A percentile compares a stretch with the other conserved stretches of the same genome.
These are phyloP conservation scores for Onychomys torridus DNA, from an alignment of 2,797 vertebrate genomes.

Conservation along the genomic window DNA sequence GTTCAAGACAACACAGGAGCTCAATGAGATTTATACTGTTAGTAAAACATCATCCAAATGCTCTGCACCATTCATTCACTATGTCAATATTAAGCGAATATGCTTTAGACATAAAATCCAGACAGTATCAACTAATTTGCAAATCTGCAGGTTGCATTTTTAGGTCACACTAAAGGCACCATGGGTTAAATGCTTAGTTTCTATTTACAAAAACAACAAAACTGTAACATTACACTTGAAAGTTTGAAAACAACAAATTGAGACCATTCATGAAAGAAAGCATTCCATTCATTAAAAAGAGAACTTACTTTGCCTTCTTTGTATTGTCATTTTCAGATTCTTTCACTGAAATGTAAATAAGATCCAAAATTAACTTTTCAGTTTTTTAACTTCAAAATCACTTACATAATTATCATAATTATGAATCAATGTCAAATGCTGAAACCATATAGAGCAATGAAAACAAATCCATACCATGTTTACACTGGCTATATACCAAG, in stretches of 20 bases:
- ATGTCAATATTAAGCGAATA: slow-evolving; percentile 41
- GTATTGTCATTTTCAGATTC: slow-evolving; percentile 89
- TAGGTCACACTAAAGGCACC: slow-evolving; percentile 62
- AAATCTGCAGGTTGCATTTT: slow-evolving; percentile 59
- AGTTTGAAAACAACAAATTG: slow-evolving; percentile 76
- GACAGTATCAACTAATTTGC: slow-evolving; percentile 64
- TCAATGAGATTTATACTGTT: slow-evolving; percentile 44
- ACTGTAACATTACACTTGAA: slow-evolving; percentile 61
- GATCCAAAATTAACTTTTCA: slow-evolving; percentile 51
- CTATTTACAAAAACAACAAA: slow-evolving; percentile 67
- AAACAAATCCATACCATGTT: background rate
- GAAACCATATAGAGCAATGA: background rate
- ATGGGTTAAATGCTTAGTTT: slow-evolving; percentile 72
- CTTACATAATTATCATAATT: background rate
- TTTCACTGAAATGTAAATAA: slow-evolving; percentile 90
- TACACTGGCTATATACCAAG: background rate
- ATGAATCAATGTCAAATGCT: slow-evolving; percentile 14
- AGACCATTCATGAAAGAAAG: slow-evolving; percentile 60
- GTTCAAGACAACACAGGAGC: slow-evolving; percentile 57
- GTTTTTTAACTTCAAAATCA: slow-evolving; percentile 45
- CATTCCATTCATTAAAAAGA: slow-evolving; percentile 61
- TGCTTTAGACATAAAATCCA: slow-evolving; percentile 12
- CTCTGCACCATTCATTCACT: slow-evolving; percentile 39
- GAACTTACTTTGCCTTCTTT: slow-evolving; percentile 95
- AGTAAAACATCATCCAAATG: slow-evolving; percentile 62